These are phyloP conservation scores for Catocala nupta DNA, from an alignment of 2,888 invertebrate species.

Conservation along the genomic window DNA sequence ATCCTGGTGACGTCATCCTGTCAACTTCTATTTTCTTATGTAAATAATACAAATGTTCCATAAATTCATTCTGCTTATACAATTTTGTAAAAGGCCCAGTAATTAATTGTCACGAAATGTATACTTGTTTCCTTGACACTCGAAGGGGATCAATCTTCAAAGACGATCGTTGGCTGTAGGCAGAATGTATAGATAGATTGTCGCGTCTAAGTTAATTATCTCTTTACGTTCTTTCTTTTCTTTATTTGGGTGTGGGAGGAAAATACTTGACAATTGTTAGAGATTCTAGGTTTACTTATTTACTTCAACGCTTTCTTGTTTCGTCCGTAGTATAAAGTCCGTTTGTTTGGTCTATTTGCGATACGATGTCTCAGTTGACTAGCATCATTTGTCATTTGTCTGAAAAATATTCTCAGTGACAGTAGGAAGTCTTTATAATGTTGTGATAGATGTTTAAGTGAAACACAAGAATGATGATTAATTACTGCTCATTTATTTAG, in stretches of 20 bases:
- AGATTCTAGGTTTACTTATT: too few relatives aligned
- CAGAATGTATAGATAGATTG: slow-evolving; percentile 4
- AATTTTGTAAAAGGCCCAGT: slow-evolving; percentile 9
- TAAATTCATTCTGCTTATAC: slow-evolving; percentile 6
- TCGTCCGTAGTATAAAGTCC: too few relatives aligned
- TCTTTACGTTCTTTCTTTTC: not conserved
- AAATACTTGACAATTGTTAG: not conserved
- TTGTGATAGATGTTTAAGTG: too few relatives aligned
- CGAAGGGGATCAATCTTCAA: slow-evolving; percentile 4
- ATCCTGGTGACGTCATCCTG: not conserved
- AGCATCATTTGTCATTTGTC: too few relatives aligned
- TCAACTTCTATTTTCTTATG: not conserved
- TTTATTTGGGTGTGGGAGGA: not conserved
- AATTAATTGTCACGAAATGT: slow-evolving; percentile 19
- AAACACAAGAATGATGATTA: too few relatives aligned
- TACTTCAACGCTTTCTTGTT: too few relatives aligned
- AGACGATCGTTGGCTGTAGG: not conserved
- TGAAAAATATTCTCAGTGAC: too few relatives aligned
- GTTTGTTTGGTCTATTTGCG: too few relatives aligned
- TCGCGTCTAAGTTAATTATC: slow-evolving; percentile 7
- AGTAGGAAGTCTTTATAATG: too few relatives aligned
- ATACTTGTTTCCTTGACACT: slow-evolving; percentile 1
- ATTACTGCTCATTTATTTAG: too few relatives aligned
- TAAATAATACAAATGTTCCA: slow-evolving; percentile 1
- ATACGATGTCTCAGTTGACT: too few relatives aligned